Conservation (phyloP, 2,113 vertebrate genomes). For the Lasiurus cinereus region DNA sequence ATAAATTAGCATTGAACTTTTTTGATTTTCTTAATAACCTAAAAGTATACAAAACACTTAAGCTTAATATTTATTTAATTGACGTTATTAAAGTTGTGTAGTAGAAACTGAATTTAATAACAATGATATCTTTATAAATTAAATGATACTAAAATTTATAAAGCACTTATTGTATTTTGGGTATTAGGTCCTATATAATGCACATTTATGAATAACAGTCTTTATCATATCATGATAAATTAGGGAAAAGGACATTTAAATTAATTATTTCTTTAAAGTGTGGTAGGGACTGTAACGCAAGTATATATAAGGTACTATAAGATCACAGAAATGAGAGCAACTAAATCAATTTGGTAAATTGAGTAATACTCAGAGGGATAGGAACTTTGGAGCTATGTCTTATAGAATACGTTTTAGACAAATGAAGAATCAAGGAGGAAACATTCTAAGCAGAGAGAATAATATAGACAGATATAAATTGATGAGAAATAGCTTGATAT, state of each 20-base stretch:
- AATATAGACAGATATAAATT: not conserved
- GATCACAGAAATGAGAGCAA: not conserved
- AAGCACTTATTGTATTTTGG: not conserved
- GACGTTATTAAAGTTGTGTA: not conserved
- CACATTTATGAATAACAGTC: conserved; percentile 2
- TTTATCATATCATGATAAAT: not conserved
- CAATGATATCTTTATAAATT: not conserved
- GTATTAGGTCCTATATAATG: not conserved
- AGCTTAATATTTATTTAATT: not conserved
- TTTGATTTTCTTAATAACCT: not conserved
- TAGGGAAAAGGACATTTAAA: not conserved
- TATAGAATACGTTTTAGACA: not conserved
- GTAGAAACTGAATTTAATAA: conserved; percentile 14
- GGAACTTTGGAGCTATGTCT: not conserved
- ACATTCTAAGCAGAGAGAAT: not conserved
- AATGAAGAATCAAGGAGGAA: not conserved
- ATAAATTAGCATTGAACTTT: not conserved
- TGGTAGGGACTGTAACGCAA: not conserved
- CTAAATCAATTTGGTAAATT: not conserved
- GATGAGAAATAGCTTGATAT: not conserved
- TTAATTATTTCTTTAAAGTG: not conserved
- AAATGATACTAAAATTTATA: not conserved
- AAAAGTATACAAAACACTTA: not conserved
- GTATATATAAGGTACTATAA: not conserved
- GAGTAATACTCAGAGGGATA: not conserved